Conservation (phyloP, 2,113 vertebrate genomes). For the Pluvianellus socialis region DNA sequence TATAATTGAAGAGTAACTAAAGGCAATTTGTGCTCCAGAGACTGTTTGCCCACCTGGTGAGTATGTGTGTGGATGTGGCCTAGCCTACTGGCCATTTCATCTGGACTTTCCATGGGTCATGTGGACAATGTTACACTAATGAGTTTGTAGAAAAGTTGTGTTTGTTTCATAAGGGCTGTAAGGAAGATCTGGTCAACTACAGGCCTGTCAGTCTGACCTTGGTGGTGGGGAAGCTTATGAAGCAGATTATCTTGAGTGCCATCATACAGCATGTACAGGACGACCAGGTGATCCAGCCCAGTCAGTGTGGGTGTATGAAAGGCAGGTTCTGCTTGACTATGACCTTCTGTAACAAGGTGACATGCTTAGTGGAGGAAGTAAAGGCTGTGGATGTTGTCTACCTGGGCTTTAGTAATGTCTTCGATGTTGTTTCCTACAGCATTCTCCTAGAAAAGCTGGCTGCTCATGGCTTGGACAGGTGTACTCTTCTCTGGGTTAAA, state of each 20-base stretch:
- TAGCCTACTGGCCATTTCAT: background rate
- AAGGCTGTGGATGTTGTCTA: background rate
- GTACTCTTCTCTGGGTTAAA: background rate
- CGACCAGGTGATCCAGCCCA: background rate
- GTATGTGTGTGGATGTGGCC: background rate
- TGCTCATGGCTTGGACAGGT: background rate
- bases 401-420: background rate
- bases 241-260: background rate
- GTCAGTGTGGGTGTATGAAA: background rate
- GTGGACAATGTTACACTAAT: background rate
- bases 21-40: background rate
- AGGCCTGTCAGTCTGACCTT: background rate
- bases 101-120: background rate
- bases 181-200: background rate
- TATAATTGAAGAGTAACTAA: background rate
- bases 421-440: background rate
- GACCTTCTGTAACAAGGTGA: background rate
- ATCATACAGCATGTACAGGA: background rate
- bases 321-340: background rate
- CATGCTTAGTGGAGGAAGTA: background rate
- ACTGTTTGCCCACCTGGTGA: background rate
- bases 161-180: background rate
- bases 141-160: background rate
- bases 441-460: background rate
- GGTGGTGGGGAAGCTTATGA: background rate